Evolutionary conservation across 2,113 vertebrate genomes (phyloP), one percentile per base, ranked within the genome.

Genomic region (Proterorhinus semilunaris): DNA sequence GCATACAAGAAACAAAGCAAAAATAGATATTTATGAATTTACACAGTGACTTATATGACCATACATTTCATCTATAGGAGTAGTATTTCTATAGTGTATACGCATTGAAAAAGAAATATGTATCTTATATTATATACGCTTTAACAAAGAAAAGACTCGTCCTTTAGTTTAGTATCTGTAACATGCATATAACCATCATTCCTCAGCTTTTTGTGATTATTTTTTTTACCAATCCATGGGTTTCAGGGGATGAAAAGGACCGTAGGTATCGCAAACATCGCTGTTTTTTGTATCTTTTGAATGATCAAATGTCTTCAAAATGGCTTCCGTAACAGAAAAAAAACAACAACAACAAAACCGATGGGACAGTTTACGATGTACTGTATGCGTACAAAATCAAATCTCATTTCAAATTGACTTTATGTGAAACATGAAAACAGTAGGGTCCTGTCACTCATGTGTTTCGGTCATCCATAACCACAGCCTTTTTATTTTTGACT

Each of bases 161-260:
- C 66, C 57, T 80, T 75, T 85, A 77, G 57, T 61, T 73, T 48
- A 65, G 51, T 74, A 84, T 77, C 74, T 74, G 72, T 71, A 69
- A 81, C 87, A 88, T 90, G 86, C 86, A 85, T 84, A 71, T 76
- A 78, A 75, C 66, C 69, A 69, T 63, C 64, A 76, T 73, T 81
- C 57, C 50, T 63, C 27, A 5, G 65, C 50, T 66, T 69, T 48
- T 49, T 46, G 52, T 21, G n/a, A n/a, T 8, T 46, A 21, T 36
- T 65, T 48, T 65, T 48, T 43, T 48, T 43, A 54, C 9, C n/a
- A 10, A 42, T 44, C 65, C 5, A 65, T 74, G 27, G 27, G 27
- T 36, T 36, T 36, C 27, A 36, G 4, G 27, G 2, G 4, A 36
- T 5, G 27, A 36, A 36, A 36, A 36, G 27, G 1, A 36, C 27